A percentile compares a stretch with the other conserved stretches of the same genome.
Conservation (phyloP, 2,797 vertebrate species). For the Hippocampus kuda region DNA sequence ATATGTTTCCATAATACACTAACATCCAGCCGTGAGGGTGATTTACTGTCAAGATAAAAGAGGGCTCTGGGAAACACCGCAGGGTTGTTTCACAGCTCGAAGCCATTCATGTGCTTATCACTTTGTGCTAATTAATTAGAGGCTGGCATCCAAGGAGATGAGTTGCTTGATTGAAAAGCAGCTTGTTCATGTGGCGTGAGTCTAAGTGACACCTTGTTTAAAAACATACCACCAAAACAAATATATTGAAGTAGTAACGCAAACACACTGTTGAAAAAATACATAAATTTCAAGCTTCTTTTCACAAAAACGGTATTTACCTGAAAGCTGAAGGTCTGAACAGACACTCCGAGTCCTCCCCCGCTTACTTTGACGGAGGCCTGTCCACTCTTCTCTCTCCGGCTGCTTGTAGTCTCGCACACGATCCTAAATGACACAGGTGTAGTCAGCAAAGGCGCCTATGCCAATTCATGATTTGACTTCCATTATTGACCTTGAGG, state of each 20-base stretch:
- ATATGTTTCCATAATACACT: constrained; percentile 29
- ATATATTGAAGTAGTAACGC: background rate
- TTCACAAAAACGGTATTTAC: constrained; percentile 46
- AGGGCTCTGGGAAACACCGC: constrained; percentile 28
- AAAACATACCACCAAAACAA: background rate
- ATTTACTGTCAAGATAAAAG: constrained; percentile 40
- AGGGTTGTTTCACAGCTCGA: constrained; percentile 13
- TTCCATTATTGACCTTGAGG: constrained; percentile 72
- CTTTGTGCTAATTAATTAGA: constrained; percentile 33
- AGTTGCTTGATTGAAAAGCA: constrained; percentile 10
- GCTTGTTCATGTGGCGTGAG: constrained; percentile 12
- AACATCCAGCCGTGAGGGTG: constrained; percentile 2
- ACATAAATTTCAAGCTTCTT: constrained; percentile 2
- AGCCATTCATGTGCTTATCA: constrained; percentile 35
- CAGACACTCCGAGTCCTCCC: constrained; percentile 76
- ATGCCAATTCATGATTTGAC: background rate
- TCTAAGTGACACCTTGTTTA: constrained; percentile 6
- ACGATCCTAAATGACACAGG: constrained; percentile 69
- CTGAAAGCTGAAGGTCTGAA: constrained; percentile 82
- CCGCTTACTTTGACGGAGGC: constrained; percentile 78
- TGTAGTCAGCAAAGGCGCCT: background rate
- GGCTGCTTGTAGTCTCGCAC: constrained; percentile 75
- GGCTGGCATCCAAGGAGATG: constrained; percentile 6
- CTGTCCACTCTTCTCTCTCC: constrained; percentile 68
- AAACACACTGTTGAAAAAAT: background rate